A percentile compares a stretch with the other conserved stretches of the same genome.
Conservation (phyloP, 2,888 invertebrate genomes). For the Apamea crenata region DNA sequence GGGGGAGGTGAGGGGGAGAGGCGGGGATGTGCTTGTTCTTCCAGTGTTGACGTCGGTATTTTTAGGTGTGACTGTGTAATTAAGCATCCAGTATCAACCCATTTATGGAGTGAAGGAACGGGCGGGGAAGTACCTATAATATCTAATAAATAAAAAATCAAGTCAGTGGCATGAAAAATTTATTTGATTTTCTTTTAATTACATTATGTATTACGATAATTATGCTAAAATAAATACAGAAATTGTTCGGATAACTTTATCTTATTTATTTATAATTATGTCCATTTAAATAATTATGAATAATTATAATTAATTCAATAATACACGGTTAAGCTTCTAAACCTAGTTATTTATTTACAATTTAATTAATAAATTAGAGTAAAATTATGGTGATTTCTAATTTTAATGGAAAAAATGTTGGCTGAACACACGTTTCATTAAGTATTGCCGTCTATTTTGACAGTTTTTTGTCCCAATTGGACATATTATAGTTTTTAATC, state of each 20-base stretch:
- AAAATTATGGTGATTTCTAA: constrained; percentile 65
- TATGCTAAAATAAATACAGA: constrained; percentile 90
- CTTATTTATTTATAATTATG: constrained; percentile 79
- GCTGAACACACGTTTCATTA: constrained; percentile 62
- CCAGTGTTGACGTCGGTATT: no score
- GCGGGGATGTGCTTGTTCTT: not conserved
- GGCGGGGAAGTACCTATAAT: no score
- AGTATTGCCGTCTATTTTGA: constrained; percentile 29
- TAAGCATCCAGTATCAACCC: not conserved
- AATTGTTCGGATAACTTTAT: constrained; percentile 86
- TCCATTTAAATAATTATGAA: constrained; percentile 85
- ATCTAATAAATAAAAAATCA: constrained; percentile 63
- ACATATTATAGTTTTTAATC: constrained; percentile 25
- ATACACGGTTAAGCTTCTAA: constrained; percentile 83
- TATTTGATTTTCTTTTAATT: constrained; percentile 89
- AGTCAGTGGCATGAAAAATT: constrained; percentile 89
- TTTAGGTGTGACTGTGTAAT: not conserved
- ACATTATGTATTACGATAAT: constrained; percentile 84
- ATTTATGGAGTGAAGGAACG: not conserved
- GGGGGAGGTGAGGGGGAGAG: no score
- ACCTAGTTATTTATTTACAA: constrained; percentile 87
- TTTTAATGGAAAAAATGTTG: constrained; percentile 62
- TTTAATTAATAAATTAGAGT: constrained; percentile 82
- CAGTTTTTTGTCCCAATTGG: constrained; percentile 19
- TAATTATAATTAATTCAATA: constrained; percentile 79